phyloP scores from a whole-genome alignment of 2,888 invertebrate species.

The Zeuzera pyrina region DNA sequence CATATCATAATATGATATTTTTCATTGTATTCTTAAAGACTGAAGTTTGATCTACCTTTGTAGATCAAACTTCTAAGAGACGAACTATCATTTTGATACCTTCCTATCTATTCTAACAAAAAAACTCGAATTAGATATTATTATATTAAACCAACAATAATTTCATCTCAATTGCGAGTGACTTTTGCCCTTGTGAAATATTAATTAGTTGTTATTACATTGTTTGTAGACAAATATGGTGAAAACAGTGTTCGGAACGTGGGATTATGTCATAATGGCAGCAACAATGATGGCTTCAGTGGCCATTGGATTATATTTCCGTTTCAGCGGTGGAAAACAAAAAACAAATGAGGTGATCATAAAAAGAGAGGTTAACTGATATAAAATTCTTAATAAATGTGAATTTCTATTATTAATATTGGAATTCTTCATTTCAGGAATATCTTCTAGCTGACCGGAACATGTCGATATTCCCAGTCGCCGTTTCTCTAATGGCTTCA shows the following conservation, averaged over 20 bases:
- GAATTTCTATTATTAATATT: neutral
- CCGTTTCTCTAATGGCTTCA: slow-evolving; percentile 93
- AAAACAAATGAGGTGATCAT: slow-evolving; percentile 88
- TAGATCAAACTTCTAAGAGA: too few species aligned
- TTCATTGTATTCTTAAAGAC: too few species aligned
- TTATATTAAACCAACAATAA: too few species aligned
- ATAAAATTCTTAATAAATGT: neutral
- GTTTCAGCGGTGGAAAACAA: slow-evolving; percentile 88
- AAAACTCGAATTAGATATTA: too few species aligned
- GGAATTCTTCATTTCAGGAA: slow-evolving; percentile 66
- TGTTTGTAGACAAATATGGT: too few species aligned
- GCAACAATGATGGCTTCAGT: slow-evolving; percentile 81
- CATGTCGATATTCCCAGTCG: slow-evolving; percentile 86
- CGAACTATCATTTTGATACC: too few species aligned
- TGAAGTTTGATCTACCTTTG: too few species aligned
- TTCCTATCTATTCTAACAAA: too few species aligned
- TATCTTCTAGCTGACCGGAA: slow-evolving; percentile 87
- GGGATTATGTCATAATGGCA: slow-evolving; percentile 85
- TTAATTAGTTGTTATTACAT: too few species aligned
- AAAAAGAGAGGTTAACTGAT: neutral
- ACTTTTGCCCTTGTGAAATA: too few species aligned
- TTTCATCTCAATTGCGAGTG: too few species aligned
- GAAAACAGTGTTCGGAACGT: slow-evolving; percentile 66
- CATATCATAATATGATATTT: too few species aligned
- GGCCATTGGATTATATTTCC: slow-evolving; percentile 86